phyloP scores from a whole-genome alignment of 2,888 invertebrate species.

The Chaetogeoica ovagalla region DNA sequence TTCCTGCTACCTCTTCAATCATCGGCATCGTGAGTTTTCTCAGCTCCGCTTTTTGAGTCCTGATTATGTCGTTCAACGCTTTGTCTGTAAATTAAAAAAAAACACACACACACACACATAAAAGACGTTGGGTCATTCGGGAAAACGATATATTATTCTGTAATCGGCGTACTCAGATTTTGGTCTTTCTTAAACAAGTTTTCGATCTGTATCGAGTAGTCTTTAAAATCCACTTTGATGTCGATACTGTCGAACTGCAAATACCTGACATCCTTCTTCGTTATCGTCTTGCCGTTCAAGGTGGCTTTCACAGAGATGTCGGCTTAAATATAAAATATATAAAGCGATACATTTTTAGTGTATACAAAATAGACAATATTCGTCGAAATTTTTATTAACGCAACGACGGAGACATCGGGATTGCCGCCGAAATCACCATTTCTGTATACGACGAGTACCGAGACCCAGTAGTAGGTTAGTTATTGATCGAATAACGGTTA shows the following conservation, averaged over 20 bases:
- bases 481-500: no score
- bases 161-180: slow-evolving; percentile 62
- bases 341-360: no score
- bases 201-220: slow-evolving; percentile 64
- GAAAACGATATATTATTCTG: neutral
- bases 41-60: slow-evolving; percentile 66
- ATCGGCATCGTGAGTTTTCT: slow-evolving; percentile 64
- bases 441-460: no score
- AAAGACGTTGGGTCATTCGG: no score
- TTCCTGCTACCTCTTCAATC: slow-evolving; percentile 64
- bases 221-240: slow-evolving; percentile 63
- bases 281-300: slow-evolving; percentile 60
- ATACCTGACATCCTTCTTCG: slow-evolving; percentile 62
- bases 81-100: slow-evolving; percentile 57
- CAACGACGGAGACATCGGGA: no score
- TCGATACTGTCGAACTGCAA: slow-evolving; percentile 64
- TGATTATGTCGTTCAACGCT: slow-evolving; percentile 65
- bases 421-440: no score
- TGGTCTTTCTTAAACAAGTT: slow-evolving; percentile 68
- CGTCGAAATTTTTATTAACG: no score
- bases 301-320: slow-evolving; percentile 63
- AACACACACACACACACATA: neutral
- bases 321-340: slow-evolving; percentile 57
- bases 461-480: no score
- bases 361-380: no score